Evolutionary conservation across 2,888 invertebrate species (phyloP).

Genomic region (Dolomedes plantarius): DNA sequence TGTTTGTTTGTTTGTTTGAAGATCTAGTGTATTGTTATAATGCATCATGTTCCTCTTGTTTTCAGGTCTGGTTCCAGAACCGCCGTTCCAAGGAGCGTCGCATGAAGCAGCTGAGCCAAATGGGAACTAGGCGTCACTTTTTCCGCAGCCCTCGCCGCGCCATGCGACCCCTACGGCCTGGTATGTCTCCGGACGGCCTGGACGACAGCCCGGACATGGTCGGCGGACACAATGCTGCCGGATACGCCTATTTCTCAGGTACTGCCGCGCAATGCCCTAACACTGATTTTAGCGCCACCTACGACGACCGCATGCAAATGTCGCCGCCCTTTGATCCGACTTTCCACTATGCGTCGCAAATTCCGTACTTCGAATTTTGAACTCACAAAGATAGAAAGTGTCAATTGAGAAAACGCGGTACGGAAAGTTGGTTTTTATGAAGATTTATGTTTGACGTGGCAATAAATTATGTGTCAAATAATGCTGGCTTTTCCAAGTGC

Average conservation of each 20-base stretch:
- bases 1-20: no score
- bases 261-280: conserved; percentile 67
- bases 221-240: conserved; percentile 81
- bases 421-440: no score
- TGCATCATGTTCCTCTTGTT: no score
- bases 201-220: conserved; percentile 86
- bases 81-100: conserved; percentile 98
- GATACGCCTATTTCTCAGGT: conserved; percentile 93
- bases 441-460: no score
- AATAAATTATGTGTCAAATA: no score
- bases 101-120: conserved; percentile 97
- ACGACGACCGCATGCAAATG: neutral
- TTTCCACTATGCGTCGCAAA: no score
- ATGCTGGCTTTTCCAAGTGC: no score
- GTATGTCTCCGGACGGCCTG: conserved; percentile 80
- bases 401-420: no score
- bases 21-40: no score
- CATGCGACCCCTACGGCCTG: conserved; percentile 87
- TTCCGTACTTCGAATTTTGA: no score
- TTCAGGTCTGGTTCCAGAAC: conserved; percentile 99
- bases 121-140: conserved; percentile 80
- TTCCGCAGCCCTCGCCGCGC: conserved; percentile 84
- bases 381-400: no score
- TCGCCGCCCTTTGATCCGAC: no score
- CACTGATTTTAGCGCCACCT: neutral